These are phyloP conservation scores for Mechanitis mazaeus DNA, from an alignment of 2,888 invertebrate genomes.

Conservation along the genomic window DNA sequence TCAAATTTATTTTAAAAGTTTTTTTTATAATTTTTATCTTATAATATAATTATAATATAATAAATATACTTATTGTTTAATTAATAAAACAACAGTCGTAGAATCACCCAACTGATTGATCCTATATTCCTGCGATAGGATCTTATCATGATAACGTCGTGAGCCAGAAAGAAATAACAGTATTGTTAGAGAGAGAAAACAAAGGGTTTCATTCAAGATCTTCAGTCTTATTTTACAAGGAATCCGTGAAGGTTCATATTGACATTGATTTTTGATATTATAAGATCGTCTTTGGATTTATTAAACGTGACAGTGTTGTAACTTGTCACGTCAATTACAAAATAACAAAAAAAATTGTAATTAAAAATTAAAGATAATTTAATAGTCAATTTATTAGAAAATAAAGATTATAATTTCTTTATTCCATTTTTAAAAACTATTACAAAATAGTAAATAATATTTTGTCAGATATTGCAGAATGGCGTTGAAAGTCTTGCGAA, in stretches of 20 bases:
- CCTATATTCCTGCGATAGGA: constrained; percentile 63
- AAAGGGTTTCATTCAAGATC: constrained; percentile 67
- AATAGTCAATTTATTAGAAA: too few relatives aligned
- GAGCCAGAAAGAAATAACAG: constrained; percentile 59
- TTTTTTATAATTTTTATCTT: too few relatives aligned
- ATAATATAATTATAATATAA: not conserved
- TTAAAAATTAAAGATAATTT: too few relatives aligned
- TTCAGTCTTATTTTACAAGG: constrained; percentile 59
- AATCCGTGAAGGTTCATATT: constrained; percentile 45
- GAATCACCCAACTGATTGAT: constrained; percentile 66
- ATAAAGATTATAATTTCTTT: too few relatives aligned
- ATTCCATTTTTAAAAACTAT: not conserved
- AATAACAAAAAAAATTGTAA: too few relatives aligned
- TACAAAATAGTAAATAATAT: constrained; percentile 17
- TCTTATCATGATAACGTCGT: constrained; percentile 55
- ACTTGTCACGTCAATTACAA: too few relatives aligned
- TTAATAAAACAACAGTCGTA: constrained; percentile 30
- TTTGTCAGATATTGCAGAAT: constrained; percentile 60
- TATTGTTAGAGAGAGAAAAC: constrained; percentile 60
- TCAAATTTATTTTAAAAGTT: too few relatives aligned
- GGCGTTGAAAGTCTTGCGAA: constrained; percentile 56
- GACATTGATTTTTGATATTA: constrained; percentile 38
- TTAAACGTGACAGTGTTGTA: too few relatives aligned
- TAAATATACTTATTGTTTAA: not conserved
- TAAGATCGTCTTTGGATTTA: too few relatives aligned